phyloP scores from a whole-genome alignment of 2,797 vertebrate species.

The Heterohyrax brucei region DNA sequence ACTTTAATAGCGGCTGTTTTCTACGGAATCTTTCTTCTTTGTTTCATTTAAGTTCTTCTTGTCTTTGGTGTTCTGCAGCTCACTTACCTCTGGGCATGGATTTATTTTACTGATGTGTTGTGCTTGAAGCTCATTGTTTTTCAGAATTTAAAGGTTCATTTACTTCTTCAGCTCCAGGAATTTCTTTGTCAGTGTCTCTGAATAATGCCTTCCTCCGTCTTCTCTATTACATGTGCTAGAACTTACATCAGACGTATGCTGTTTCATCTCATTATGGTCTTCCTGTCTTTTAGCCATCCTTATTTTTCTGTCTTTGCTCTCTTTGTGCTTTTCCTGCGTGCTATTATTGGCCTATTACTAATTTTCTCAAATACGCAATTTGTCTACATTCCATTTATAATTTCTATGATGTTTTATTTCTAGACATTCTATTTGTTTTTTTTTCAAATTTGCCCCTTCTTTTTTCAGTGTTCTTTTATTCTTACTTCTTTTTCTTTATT shows the following conservation, averaged over 20 bases:
- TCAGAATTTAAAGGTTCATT: not conserved
- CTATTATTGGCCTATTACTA: not conserved
- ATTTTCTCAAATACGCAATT: not conserved
- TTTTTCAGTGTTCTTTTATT: not conserved
- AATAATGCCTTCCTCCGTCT: not conserved
- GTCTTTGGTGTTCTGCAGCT: not conserved
- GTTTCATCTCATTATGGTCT: not conserved
- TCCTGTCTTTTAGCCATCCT: not conserved
- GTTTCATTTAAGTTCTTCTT: not conserved
- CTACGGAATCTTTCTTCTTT: not conserved
- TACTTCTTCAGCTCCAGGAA: not conserved
- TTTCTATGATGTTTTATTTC: not conserved
- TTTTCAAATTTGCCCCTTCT: not conserved
- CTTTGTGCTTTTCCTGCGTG: not conserved
- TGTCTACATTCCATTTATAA: not conserved
- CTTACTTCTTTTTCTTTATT: not conserved
- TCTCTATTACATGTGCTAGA: not conserved
- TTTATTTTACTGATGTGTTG: not conserved
- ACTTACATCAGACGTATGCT: not conserved
- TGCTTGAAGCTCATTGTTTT: not conserved
- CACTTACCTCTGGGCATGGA: not conserved
- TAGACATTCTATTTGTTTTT: not conserved
- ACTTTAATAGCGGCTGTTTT: not conserved
- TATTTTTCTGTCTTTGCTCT: slow-evolving; percentile 29
- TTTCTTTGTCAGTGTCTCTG: not conserved